Evolutionary conservation across 1,140 invertebrate genomes (phyloP), one percentile per base, ranked within the genome.

Genomic region (Apis laboriosa): DNA sequence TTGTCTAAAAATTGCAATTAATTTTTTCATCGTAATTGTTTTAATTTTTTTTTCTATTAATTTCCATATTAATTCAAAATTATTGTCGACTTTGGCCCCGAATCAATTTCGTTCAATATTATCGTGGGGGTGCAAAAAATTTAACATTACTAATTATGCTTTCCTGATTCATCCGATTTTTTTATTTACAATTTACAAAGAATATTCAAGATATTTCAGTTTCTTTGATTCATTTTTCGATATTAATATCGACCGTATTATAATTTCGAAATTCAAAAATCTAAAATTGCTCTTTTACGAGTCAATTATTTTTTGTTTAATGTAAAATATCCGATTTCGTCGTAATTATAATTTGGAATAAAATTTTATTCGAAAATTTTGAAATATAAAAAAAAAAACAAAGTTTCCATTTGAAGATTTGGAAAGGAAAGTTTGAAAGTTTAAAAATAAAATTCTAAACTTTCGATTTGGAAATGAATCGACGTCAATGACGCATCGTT

Each of bases 61-160:
- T 43, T 43, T 43, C 34, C 34, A 43, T 43, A 7, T 43, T 7
- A 7, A 43, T 43, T 43, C 34, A 43, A 43, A 43, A 43, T 43
- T 43, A 43, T 43, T 43, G 5, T 43, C 34, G 34, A 43, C 19
- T 61, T 51, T 76, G 74, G 74, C 74, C 53, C 15, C 13, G 51
- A 28, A 21, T 77, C 75, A 55, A 24, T 77, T 56, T 43, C 13
- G 28, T n/a, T n/a, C 13, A 77, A 77, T 19, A 28, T 56, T 28
- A n/a, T 60, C 34, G 3, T 15, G 7, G 7, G 13, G 13, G 9
- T 5, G 12, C 1, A 67, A 13, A 19, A 43, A 13, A 56, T n/a
- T 43, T 34, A 66, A 77, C n/a, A 13, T 56, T 49, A 4, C 24
- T 24, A 67, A 56, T 77, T 24, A 13, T 9, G 21, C 21, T 15